phyloP scores from a whole-genome alignment of 2,797 vertebrate species.

The Otus scops region DNA sequence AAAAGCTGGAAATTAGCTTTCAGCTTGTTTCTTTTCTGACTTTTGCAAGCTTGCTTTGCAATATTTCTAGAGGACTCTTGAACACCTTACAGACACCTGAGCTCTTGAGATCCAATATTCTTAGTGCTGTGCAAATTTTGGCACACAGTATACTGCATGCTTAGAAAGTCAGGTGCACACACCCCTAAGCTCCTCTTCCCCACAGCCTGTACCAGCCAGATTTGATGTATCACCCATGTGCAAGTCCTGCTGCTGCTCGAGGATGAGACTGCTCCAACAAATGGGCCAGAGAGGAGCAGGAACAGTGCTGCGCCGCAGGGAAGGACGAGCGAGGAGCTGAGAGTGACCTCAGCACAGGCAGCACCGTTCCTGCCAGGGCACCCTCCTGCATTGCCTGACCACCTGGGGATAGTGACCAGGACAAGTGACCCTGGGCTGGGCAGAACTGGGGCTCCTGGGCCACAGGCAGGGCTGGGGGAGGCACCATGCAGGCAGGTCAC shows the following conservation, averaged over 20 bases:
- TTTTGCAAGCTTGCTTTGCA: background rate
- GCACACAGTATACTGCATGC: background rate
- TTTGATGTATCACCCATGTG: accelerated
- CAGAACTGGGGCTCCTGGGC: background rate
- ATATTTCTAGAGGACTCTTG: background rate
- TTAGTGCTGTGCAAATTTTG: background rate
- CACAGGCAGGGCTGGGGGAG: accelerated
- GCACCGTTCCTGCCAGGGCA: background rate
- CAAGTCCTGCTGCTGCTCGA: background rate
- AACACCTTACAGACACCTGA: background rate
- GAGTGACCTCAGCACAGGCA: background rate
- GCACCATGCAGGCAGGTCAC: background rate
- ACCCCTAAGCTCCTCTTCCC: background rate
- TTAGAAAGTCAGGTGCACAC: background rate
- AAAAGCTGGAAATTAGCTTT: constrained; percentile 19
- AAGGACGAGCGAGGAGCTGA: background rate
- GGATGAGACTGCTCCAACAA: background rate
- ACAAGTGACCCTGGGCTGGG: accelerated
- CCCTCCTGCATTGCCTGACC: background rate
- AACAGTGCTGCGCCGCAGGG: background rate
- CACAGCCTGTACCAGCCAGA: background rate
- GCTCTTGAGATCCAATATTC: background rate
- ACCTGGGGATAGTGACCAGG: accelerated
- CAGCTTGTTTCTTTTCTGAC: background rate
- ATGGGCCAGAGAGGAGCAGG: background rate